Evolutionary conservation across 92 coral and sea anemone species (phyloP), one percentile per base, ranked within the genome.

Genomic region (Palythoa grandis): DNA sequence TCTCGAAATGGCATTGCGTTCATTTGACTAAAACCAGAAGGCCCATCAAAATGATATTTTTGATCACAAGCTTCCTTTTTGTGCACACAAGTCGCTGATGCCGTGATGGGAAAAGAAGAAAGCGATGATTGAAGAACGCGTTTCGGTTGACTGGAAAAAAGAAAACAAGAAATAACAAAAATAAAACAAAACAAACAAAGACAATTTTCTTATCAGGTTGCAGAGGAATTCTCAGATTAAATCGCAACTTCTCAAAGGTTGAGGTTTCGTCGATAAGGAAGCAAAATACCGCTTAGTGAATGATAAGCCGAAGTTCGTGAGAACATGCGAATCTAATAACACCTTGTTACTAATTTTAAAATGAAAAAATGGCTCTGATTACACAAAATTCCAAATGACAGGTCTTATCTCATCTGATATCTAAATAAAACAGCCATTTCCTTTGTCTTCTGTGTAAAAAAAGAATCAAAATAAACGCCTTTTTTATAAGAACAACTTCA

Each of bases 51-150:
- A n/a, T 19, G 69, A 19, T 63, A n/a, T 40, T 20, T 3, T 43
- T 14, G 37, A 35, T 47, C 65, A 47, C 85, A 66, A 19, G 43
- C 85, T 80, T 80, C 85, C 85, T 60, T 80, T 74, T 80, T 66
- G 54, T 60, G 12, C 37, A 23, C 38, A 79, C 35, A 40, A 79
- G 14, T 22, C 23, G 12, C 57, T 39, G 74, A n/a, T n/a, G n/a
- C n/a, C n/a, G n/a, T n/a, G n/a, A 4, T 14, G 40, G 12, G 6
- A 66, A 20, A 16, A 43, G 29, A 43, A 53, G 29, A 3, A 35
- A 1, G 38, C 29, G 85, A 38, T 40, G 74, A 80, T 35, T 80
- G 74, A 80, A 24, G n/a, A 65, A 66, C 12, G 53, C 19, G 35
- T 37, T 38, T 58, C 10, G 25, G 54, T 60, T 20, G 15, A 25